Evolutionary conservation across 2,888 invertebrate genomes (phyloP), one percentile per base, ranked within the genome.

Genomic region (Lottia gigantea): DNA sequence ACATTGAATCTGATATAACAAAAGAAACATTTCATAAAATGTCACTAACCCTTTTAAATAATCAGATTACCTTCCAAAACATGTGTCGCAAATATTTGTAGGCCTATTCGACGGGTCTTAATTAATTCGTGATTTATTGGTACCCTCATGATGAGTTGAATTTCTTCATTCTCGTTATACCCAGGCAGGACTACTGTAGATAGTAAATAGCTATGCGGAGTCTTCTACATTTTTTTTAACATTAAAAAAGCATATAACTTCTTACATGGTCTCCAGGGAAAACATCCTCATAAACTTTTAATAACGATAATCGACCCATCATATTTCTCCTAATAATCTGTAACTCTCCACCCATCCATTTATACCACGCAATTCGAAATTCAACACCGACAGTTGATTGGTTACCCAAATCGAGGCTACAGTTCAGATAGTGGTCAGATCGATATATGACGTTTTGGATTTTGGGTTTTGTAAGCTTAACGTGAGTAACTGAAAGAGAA

Each of bases 1-100:
- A 46, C 74, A 75, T 31, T 71, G 46, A 14, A 75, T 69, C 74
- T 75, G 40, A 0, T 49, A 14, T 1, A 23, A 8, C 1, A 40
- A 40, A 40, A 40, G 40, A 40, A 40, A 8, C 40, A 11, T 40
- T 40, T 6, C 7, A 40, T 40, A 1, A 8, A 8, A 40, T 8
- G 11, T 40, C 11, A 3, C 2, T 40, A 31, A n/a, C n/a, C n/a
- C n/a, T n/a, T n/a, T n/a, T n/a, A n/a, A n/a, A n/a, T n/a, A n/a
- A n/a, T n/a, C n/a, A n/a, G n/a, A n/a, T n/a, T n/a, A n/a, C n/a
- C 31, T 31, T 31, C 6, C 31, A 31, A 31, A 31, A 31, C 31
- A 31, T n/a, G n/a, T n/a, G n/a, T n/a, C n/a, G n/a, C n/a, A n/a
- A n/a, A n/a, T n/a, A n/a, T n/a, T n/a, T n/a, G n/a, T n/a, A n/a